Conservation (phyloP, 1,140 invertebrate genomes). For the Pseudomyrmex dendroicus region DNA sequence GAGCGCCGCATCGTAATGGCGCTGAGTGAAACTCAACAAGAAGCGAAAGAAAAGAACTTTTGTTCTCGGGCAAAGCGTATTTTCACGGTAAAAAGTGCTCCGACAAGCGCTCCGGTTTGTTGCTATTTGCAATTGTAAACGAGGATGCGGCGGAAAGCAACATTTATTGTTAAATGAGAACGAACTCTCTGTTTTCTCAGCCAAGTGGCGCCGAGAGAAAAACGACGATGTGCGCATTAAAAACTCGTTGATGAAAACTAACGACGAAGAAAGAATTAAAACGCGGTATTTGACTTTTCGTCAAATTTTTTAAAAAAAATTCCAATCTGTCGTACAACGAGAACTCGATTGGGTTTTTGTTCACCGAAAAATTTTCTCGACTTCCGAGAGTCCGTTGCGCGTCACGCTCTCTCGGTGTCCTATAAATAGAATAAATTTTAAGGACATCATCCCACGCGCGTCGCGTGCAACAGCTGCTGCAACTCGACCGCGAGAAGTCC, state of each 20-base stretch:
- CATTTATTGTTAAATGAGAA: too few relatives aligned
- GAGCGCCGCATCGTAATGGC: not conserved
- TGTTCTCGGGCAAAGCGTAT: not conserved
- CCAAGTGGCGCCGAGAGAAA: too few relatives aligned
- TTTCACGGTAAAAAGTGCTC: not conserved
- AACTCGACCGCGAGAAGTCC: conserved; percentile 27
- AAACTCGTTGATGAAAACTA: too few relatives aligned
- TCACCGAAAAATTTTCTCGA: not conserved
- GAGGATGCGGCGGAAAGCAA: too few relatives aligned
- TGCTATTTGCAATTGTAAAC: conserved; percentile 26
- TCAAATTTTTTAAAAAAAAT: too few relatives aligned
- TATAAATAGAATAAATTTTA: conserved; percentile 78
- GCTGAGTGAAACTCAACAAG: conserved; percentile 27
- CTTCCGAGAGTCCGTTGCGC: not conserved
- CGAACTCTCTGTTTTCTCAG: too few relatives aligned
- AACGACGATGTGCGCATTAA: too few relatives aligned
- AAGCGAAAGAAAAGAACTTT: conserved; percentile 4
- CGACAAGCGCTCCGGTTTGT: not conserved
- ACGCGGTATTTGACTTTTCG: too few relatives aligned
- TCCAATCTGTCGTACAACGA: not conserved
- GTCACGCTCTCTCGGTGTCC: conserved; percentile 22
- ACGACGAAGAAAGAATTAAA: not conserved
- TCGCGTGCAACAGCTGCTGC: conserved; percentile 72
- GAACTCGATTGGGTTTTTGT: too few relatives aligned
- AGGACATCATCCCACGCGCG: conserved; percentile 71